These are phyloP conservation scores for Liopterus haemorrhoidalis DNA, from an alignment of 2,888 invertebrate species.

Conservation along the genomic window DNA sequence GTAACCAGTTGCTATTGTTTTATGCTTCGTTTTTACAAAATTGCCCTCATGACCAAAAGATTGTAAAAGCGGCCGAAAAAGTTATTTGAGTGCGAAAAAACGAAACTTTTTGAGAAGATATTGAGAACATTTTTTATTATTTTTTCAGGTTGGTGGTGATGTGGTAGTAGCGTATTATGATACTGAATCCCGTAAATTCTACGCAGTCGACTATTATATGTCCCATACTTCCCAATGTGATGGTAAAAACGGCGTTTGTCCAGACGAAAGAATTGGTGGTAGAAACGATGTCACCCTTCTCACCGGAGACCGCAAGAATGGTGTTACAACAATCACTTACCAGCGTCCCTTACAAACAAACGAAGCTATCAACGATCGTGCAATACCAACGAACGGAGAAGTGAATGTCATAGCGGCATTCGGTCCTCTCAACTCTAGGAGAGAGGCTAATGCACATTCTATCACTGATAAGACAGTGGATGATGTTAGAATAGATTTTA, in stretches of 20 bases:
- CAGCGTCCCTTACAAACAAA: slow-evolving; percentile 70
- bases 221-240: slow-evolving; percentile 77
- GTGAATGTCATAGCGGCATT: slow-evolving; percentile 83
- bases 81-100: no score
- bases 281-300: slow-evolving; percentile 71
- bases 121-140: no score
- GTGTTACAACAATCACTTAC: slow-evolving; percentile 75
- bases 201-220: slow-evolving; percentile 80
- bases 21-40: no score
- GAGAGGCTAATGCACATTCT: slow-evolving; percentile 80
- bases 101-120: no score
- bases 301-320: slow-evolving; percentile 69
- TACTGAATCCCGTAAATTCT: slow-evolving; percentile 54
- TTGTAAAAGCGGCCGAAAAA: no score
- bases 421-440: slow-evolving; percentile 70
- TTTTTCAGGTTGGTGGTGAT: slow-evolving; percentile 60
- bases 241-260: slow-evolving; percentile 77
- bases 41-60: no score
- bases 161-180: slow-evolving; percentile 77
- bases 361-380: slow-evolving; percentile 65
- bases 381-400: slow-evolving; percentile 60
- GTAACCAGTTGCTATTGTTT: no score
- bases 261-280: slow-evolving; percentile 75
- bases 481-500: slow-evolving; percentile 76
- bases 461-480: slow-evolving; percentile 64